Base-by-base conservation (phyloP, 2,113 vertebrate genomes). In the Cettia cetti region DNA sequence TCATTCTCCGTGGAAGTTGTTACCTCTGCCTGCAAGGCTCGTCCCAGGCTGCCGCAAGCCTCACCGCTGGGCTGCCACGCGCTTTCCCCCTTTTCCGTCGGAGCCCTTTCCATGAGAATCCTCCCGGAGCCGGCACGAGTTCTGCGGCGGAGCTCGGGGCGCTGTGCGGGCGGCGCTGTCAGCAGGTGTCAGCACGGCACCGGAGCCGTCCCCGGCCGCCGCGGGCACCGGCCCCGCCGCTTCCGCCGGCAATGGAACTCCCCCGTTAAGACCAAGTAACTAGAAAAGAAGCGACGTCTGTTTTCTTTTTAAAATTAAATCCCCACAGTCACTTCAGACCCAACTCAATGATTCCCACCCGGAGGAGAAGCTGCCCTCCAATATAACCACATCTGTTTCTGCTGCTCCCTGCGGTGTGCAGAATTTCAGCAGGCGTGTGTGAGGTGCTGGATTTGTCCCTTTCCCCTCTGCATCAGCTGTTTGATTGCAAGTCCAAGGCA, bases 181-280 rank as follows among this genome's bases (percentile, higher is more conserved):
- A 30, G 68, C 77, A 92, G 86, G 70, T 11, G 89, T 78, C 89
- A 89, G 76, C 83, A 45, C 5, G 83, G 75, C n/a, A 33, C 86
- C 72, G 1, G 78, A 28, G 10, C 42, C 72, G 2, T 2, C 28
- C 45, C 66, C 21, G 9, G 27, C 47, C 47, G 30, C 53, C 8
- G 30, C 30, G 30, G 30, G 53, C 11, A 54, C 31, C 31, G 10
- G n/a, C 44, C 54, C 35, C 11, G 37, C 57, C 14, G 17, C 17
- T 22, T 14, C 13, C 40, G n/a, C 23, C 20, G 3, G 0, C 65
- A 3, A 0, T 0, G 19, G 1, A 2, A 15, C 37, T 30, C 12
- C 31, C 16, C 16, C 15, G 0, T 15, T 33, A 3, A 3, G 26
- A 40, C 42, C 16, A 80, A 66, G 31, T 4, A 19, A 50, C 13